Percentiles rank a stretch among this genome's conserved stretches.
These are phyloP conservation scores for Orius laevigatus DNA, from an alignment of 1,140 invertebrate genomes.

Conservation along the genomic window DNA sequence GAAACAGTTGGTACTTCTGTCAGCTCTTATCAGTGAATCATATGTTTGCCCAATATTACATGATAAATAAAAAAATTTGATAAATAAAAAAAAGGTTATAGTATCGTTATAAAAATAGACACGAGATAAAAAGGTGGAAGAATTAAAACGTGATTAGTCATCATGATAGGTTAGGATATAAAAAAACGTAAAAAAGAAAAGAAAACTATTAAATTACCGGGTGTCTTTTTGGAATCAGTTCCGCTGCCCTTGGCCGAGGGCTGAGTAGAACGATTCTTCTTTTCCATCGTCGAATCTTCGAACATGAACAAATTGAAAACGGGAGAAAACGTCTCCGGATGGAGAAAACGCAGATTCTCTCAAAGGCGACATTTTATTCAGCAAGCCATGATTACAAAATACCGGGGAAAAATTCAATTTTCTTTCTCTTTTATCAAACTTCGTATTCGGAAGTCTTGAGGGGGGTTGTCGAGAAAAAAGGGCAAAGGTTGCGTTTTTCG, in stretches of 20 bases:
- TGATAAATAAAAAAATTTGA: neutral
- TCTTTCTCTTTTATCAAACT: too few species aligned
- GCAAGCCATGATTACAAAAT: slow-evolving; percentile 59
- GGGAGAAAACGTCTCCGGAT: slow-evolving; percentile 44
- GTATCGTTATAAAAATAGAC: slow-evolving; percentile 1
- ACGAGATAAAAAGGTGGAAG: neutral
- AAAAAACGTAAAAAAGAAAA: slow-evolving; percentile 1
- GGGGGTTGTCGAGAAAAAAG: too few species aligned
- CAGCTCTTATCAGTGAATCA: too few species aligned
- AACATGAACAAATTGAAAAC: slow-evolving; percentile 27
- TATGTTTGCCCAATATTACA: neutral
- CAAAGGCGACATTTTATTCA: slow-evolving; percentile 52
- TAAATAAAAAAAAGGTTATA: slow-evolving; percentile 10
- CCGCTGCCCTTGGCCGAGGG: slow-evolving; percentile 39
- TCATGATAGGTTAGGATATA: neutral
- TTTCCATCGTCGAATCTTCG: slow-evolving; percentile 47
- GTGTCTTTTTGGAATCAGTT: slow-evolving; percentile 49
- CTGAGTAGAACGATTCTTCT: slow-evolving; percentile 46
- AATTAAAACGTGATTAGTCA: neutral
- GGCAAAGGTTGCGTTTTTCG: too few species aligned
- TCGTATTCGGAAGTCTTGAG: too few species aligned
- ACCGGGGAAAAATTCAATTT: too few species aligned
- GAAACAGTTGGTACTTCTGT: too few species aligned
- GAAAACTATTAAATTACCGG: slow-evolving; percentile 35
- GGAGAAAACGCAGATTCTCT: slow-evolving; percentile 45